Percentiles rank a stretch among this genome's conserved stretches.
phyloP scores from a whole-genome alignment of 2,113 vertebrate genomes.

The Aplodontia rufa region DNA sequence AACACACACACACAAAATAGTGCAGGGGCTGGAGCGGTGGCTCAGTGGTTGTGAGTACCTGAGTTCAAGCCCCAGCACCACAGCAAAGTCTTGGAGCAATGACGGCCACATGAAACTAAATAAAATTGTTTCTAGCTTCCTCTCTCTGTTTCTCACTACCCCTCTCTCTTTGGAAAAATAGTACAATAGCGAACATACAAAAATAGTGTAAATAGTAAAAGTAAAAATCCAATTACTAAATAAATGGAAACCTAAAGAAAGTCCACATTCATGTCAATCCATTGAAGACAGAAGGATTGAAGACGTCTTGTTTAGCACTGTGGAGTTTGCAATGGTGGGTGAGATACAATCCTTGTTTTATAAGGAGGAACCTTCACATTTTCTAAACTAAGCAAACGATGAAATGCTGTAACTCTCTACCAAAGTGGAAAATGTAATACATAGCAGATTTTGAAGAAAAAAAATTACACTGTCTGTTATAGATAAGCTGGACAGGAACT shows the following conservation, averaged over 20 bases:
- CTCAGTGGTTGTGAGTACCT: too few relatives aligned
- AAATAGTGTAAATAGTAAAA: background rate
- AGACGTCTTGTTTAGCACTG: background rate
- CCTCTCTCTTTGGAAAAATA: too few relatives aligned
- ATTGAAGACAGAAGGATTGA: background rate
- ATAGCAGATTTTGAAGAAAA: background rate
- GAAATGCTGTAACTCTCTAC: background rate
- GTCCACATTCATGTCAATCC: too few relatives aligned
- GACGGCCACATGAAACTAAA: too few relatives aligned
- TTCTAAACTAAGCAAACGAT: background rate
- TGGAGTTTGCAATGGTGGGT: background rate
- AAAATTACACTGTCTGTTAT: background rate
- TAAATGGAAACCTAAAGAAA: background rate
- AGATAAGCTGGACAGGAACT: background rate
- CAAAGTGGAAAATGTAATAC: background rate
- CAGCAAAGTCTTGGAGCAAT: too few relatives aligned
- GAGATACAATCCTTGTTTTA: background rate
- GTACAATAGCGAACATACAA: too few relatives aligned
- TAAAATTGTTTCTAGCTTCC: too few relatives aligned
- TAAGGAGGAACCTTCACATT: background rate
- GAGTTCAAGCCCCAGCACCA: too few relatives aligned
- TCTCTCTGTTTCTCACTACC: too few relatives aligned
- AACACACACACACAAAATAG: too few relatives aligned
- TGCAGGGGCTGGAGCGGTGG: too few relatives aligned
- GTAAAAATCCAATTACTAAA: background rate